Conservation (phyloP, 2,797 vertebrate genomes). For the Ctenopoma kingsleyae region DNA sequence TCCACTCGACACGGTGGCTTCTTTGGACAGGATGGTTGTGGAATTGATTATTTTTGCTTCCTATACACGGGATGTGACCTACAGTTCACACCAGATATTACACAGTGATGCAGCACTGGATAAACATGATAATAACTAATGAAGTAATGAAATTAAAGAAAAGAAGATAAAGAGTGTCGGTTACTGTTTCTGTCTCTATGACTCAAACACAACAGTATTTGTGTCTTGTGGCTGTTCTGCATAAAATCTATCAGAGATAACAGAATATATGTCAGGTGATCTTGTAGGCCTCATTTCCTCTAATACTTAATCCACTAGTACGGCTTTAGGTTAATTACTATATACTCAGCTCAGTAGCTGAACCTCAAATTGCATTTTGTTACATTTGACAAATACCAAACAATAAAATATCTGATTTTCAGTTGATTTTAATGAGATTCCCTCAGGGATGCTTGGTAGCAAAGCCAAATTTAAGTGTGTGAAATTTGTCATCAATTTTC, state of each 20-base stretch:
- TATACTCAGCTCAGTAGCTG: background rate
- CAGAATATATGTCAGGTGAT: background rate
- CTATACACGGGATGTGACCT: conserved; percentile 4
- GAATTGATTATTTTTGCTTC: conserved; percentile 22
- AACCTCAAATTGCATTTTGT: background rate
- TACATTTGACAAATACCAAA: background rate
- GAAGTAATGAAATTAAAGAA: conserved; percentile 4
- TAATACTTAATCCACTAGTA: background rate
- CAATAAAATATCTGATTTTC: background rate
- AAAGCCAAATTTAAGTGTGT: conserved; percentile 14
- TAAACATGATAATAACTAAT: background rate
- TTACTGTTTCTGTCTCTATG: background rate
- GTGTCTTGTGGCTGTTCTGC: background rate
- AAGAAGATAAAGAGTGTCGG: background rate
- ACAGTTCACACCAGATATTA: background rate
- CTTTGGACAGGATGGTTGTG: conserved; percentile 1
- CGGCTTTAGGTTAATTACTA: background rate
- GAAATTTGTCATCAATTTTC: conserved; percentile 22
- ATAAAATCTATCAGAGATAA: background rate
- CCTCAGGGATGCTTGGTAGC: background rate
- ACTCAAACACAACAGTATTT: background rate
- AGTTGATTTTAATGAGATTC: conserved; percentile 9
- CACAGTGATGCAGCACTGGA: background rate
- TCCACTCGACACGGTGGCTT: too few relatives aligned
- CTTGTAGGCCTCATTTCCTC: background rate